Evolutionary conservation across 2,797 vertebrate species (phyloP).

Genomic region (Novumbra hubbsi): DNA sequence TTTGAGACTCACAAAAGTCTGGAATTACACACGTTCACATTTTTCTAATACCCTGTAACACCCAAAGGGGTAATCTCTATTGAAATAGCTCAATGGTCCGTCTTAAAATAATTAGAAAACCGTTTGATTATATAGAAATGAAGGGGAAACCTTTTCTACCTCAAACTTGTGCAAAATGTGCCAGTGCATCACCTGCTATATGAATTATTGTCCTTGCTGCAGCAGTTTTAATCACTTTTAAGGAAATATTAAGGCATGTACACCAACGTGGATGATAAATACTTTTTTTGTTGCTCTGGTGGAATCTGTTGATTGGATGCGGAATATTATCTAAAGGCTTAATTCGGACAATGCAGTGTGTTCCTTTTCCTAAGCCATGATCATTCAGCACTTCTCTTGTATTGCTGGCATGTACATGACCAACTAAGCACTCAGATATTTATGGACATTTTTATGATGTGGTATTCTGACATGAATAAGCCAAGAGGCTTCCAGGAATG

Average conservation of each 20-base stretch:
- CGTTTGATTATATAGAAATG: too few relatives aligned
- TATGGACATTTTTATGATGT: slow-evolving; percentile 23
- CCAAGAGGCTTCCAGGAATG: slow-evolving; percentile 4
- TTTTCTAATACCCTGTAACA: too few relatives aligned
- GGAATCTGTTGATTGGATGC: too few relatives aligned
- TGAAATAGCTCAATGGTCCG: too few relatives aligned
- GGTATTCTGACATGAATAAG: slow-evolving; percentile 18
- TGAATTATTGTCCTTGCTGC: slow-evolving; percentile 34
- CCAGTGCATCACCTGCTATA: slow-evolving; percentile 52
- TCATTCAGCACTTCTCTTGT: slow-evolving; percentile 39
- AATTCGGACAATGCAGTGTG: slow-evolving; percentile 1
- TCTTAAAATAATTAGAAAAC: too few relatives aligned
- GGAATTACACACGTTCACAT: too few relatives aligned
- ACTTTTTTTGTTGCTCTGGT: background rate
- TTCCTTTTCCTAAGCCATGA: slow-evolving; percentile 12
- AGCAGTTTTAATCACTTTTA: slow-evolving; percentile 24
- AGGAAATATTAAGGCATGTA: slow-evolving; percentile 9
- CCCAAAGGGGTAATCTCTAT: too few relatives aligned
- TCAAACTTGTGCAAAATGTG: too few relatives aligned
- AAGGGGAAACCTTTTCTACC: slow-evolving; percentile 19
- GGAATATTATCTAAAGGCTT: slow-evolving; percentile 14
- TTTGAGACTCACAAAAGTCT: too few relatives aligned
- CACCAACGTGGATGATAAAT: background rate
- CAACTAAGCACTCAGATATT: slow-evolving; percentile 18
- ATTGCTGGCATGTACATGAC: slow-evolving; percentile 27